phyloP scores from a whole-genome alignment of 2,888 invertebrate genomes.

The Odontomyia ornata region DNA sequence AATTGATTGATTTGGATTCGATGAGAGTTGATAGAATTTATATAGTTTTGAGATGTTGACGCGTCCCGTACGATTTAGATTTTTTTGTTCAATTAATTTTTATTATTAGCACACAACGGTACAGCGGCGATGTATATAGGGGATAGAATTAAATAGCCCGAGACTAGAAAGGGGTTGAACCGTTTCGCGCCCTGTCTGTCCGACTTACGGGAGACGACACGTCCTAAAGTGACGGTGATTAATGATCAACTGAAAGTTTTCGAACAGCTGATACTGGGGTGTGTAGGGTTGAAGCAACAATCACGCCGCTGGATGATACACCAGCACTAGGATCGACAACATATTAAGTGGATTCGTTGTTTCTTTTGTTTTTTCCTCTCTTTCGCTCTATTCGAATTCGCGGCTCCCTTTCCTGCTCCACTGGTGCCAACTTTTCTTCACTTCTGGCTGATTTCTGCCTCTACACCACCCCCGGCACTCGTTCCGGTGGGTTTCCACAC shows the following conservation, averaged over 20 bases:
- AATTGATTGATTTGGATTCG: slow-evolving; percentile 21
- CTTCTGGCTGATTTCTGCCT: not conserved
- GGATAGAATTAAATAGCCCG: not conserved
- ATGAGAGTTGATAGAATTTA: not conserved
- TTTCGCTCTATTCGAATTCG: slow-evolving; percentile 40
- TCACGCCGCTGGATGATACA: slow-evolving; percentile 46
- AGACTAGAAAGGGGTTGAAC: slow-evolving; percentile 32
- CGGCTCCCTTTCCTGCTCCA: not conserved
- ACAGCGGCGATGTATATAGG: not conserved
- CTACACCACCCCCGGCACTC: not conserved
- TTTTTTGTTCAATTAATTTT: too few species aligned
- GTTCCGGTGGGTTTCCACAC: slow-evolving; percentile 2
- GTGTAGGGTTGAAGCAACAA: slow-evolving; percentile 47
- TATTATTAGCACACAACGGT: not conserved
- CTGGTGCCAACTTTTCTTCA: not conserved
- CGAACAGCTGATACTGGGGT: slow-evolving; percentile 46
- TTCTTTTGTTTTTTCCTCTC: slow-evolving; percentile 35
- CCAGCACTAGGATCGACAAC: slow-evolving; percentile 42
- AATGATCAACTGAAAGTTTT: slow-evolving; percentile 48
- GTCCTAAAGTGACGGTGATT: slow-evolving; percentile 48
- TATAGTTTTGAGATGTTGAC: too few species aligned
- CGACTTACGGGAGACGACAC: slow-evolving; percentile 41
- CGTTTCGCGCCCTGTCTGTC: slow-evolving; percentile 34
- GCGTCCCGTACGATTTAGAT: not conserved
- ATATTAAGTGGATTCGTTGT: slow-evolving; percentile 11